Evolutionary conservation across 2,113 vertebrate genomes (phyloP), one percentile per base, ranked within the genome.

Genomic region (Orthonyx spaldingii): DNA sequence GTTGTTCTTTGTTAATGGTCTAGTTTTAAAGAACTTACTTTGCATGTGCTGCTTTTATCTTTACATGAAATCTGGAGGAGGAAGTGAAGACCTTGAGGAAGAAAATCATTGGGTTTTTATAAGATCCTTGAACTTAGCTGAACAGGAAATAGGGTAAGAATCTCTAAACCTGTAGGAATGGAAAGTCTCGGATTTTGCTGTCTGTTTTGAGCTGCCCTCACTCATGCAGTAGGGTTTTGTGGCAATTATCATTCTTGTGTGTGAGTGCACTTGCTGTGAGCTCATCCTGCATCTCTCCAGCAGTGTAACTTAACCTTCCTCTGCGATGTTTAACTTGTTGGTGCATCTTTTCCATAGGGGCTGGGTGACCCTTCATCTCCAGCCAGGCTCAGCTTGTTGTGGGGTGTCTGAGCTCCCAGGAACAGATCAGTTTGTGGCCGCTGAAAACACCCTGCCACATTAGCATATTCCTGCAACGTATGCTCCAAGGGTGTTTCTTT

Each of bases 401-500:
- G 68, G 90, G 76, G 21, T 84, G 12, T 77, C 35, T 52, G 94
- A 81, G 86, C 93, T 91, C 46, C 84, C 88, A 50, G 69, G 56
- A 68, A 10, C 74, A 74, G 63, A 53, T n/a, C 37, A 10, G 9
- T 95, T 87, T 76, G 90, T 4, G 52, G 46, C 77, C 18, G 2
- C 93, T 83, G 90, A 68, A 88, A 69, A 33, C 75, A 21, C 90
- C 35, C 88, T 93, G 93, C 89, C 74, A 60, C 57, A 87, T 92
- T 95, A 90, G 91, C 94, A 93, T 96, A 64, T 82, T 90, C 88
- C 85, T 93, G 68, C 56, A 92, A 88, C 69, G 83, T 90, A 74
- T 95, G 90, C 93, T 95, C 92, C 19, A 92, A 92, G 95, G 96
- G 94, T 96, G 94, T 85, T 92, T 96, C 96, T 94, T 66, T 90